These are phyloP conservation scores for Xestobium rufovillosum DNA, from an alignment of 2,888 invertebrate genomes.

Conservation along the genomic window DNA sequence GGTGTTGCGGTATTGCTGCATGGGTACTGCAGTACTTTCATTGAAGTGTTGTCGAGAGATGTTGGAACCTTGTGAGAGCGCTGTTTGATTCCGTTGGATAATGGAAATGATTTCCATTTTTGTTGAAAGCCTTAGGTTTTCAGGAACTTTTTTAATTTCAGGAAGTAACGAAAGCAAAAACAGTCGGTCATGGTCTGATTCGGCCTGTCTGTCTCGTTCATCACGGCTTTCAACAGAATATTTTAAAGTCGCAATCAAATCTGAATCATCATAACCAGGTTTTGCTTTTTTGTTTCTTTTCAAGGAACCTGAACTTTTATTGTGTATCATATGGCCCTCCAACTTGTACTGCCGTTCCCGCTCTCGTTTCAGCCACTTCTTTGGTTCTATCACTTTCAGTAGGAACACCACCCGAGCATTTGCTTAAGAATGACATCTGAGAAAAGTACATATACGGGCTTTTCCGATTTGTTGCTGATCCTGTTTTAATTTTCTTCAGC, in stretches of 20 bases:
- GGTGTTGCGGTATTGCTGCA: conserved; percentile 2
- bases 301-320: conserved; percentile 2
- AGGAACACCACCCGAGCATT: conserved; percentile 2
- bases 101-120: not conserved
- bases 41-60: conserved; percentile 2
- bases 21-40: conserved; percentile 1
- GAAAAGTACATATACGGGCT: conserved; percentile 2
- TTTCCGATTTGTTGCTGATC: conserved; percentile 1
- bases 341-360: conserved; percentile 2
- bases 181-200: conserved; percentile 1
- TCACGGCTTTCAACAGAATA: conserved; percentile 3
- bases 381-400: not conserved
- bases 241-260: conserved; percentile 2
- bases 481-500: conserved; percentile 1
- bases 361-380: conserved; percentile 2
- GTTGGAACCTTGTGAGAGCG: conserved; percentile 3
- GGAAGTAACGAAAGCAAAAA: conserved; percentile 3
- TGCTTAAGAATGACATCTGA: conserved; percentile 1
- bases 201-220: conserved; percentile 2
- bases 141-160: conserved; percentile 2
- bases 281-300: conserved; percentile 2
- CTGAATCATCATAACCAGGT: conserved; percentile 3
- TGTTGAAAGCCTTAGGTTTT: conserved; percentile 1
- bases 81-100: conserved; percentile 3
- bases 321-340: conserved; percentile 1